Percentiles rank a stretch among this genome's conserved stretches.
Evolutionary conservation across 1,140 invertebrate species (phyloP).

Genomic region (Contarinia nasturtii): DNA sequence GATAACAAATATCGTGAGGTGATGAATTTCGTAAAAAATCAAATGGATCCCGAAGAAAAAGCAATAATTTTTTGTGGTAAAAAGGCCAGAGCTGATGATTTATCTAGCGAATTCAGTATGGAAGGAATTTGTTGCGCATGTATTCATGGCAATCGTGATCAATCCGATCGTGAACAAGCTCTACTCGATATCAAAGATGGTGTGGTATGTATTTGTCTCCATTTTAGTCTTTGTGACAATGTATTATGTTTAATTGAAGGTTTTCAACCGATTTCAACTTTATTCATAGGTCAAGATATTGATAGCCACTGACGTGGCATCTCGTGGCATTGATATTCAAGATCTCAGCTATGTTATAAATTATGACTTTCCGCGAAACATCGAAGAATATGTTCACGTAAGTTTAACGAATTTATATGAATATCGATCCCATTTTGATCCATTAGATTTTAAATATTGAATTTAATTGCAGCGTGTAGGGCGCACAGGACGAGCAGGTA

Average conservation of each 20-base stretch:
- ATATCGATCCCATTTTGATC: background rate
- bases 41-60: constrained; percentile 54
- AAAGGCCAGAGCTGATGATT: constrained; percentile 58
- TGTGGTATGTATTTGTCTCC: too few species aligned
- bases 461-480: constrained; percentile 43
- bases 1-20: constrained; percentile 46
- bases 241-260: too few species aligned
- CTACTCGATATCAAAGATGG: constrained; percentile 63
- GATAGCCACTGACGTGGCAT: constrained; percentile 90
- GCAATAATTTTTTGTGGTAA: constrained; percentile 76
- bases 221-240: too few species aligned
- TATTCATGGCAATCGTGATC: constrained; percentile 80
- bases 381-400: constrained; percentile 69
- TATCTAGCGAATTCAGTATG: constrained; percentile 58
- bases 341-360: constrained; percentile 77
- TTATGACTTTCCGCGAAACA: constrained; percentile 75
- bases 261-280: too few species aligned
- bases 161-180: constrained; percentile 67
- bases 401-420: constrained; percentile 38
- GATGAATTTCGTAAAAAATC: constrained; percentile 15
- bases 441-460: constrained; percentile 28
- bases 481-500: constrained; percentile 70
- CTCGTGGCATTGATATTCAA: constrained; percentile 78
- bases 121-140: constrained; percentile 46
- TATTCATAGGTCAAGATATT: too few species aligned